phyloP scores from a whole-genome alignment of 2,797 vertebrate genomes.

The Heliangelus exortis region DNA sequence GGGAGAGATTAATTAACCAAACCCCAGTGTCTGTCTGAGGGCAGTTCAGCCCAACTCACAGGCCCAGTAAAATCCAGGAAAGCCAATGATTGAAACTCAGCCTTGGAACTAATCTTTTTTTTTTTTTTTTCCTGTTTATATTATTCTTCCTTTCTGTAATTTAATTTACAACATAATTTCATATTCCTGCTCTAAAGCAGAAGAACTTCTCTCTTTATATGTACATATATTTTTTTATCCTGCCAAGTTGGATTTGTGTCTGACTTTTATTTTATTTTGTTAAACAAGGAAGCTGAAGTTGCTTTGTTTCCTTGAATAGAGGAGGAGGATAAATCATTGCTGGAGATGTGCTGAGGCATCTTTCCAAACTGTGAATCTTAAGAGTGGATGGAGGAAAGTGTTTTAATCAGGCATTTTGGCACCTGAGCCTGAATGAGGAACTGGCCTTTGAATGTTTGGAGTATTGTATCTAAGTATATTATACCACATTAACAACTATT shows the following conservation, averaged over 20 bases:
- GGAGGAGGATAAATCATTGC: slow-evolving; percentile 52
- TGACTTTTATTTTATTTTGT: slow-evolving; percentile 60
- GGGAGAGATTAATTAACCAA: slow-evolving; percentile 1
- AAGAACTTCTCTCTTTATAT: slow-evolving; percentile 55
- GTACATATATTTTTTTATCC: slow-evolving; percentile 51
- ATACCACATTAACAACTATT: neutral
- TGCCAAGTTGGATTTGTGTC: slow-evolving; percentile 60
- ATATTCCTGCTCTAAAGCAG: slow-evolving; percentile 67
- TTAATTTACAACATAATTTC: slow-evolving; percentile 72
- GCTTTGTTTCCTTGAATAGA: slow-evolving; percentile 51
- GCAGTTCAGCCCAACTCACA: neutral
- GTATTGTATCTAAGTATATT: slow-evolving; percentile 5
- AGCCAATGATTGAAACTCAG: slow-evolving; percentile 21
- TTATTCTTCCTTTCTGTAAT: slow-evolving; percentile 37
- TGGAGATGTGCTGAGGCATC: slow-evolving; percentile 47
- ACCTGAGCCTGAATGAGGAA: slow-evolving; percentile 17
- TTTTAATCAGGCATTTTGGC: slow-evolving; percentile 68
- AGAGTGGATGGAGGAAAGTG: slow-evolving; percentile 30
- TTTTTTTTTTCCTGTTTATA: slow-evolving; percentile 42
- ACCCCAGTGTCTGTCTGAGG: neutral
- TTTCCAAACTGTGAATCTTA: slow-evolving; percentile 41
- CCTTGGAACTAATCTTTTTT: slow-evolving; percentile 51
- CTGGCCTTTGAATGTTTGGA: slow-evolving; percentile 30
- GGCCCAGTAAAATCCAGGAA: slow-evolving; percentile 5
- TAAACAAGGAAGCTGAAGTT: slow-evolving; percentile 64